Percentiles rank a stretch among this genome's conserved stretches.
Evolutionary conservation across 2,113 vertebrate genomes (phyloP).

Genomic region (Hylia prasina): DNA sequence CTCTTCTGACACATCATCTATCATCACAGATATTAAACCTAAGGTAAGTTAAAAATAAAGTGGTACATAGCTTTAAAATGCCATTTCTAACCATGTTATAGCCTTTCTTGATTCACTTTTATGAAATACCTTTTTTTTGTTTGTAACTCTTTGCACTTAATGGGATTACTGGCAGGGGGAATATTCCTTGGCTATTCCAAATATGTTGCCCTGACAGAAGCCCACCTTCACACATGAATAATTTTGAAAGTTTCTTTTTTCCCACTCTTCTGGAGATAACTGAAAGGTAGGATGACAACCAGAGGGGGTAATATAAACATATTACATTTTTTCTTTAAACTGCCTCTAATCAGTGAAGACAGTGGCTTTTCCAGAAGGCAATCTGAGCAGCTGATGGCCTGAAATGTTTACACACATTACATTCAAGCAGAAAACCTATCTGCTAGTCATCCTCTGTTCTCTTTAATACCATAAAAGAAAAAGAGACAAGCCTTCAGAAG

Average conservation of each 20-base stretch:
- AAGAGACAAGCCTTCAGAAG: background rate
- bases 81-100: background rate
- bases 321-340: background rate
- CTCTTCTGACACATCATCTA: background rate
- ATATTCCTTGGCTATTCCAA: background rate
- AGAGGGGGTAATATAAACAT: background rate
- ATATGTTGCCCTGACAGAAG: background rate
- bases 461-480: background rate
- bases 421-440: slow-evolving; percentile 22
- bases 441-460: background rate
- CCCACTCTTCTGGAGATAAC: background rate
- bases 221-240: background rate
- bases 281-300: background rate
- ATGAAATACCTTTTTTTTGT: background rate
- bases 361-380: slow-evolving; percentile 17
- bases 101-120: background rate
- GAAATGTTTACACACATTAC: slow-evolving; percentile 4
- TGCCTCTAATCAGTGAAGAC: background rate
- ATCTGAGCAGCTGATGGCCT: background rate
- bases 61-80: background rate
- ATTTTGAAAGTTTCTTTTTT: background rate
- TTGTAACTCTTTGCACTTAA: background rate
- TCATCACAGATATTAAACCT: background rate
- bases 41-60: background rate
- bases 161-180: background rate